A percentile compares a stretch with the other conserved stretches of the same genome.
Conservation (phyloP, 2,113 vertebrate species). For the Nannobrachium achirus region DNA sequence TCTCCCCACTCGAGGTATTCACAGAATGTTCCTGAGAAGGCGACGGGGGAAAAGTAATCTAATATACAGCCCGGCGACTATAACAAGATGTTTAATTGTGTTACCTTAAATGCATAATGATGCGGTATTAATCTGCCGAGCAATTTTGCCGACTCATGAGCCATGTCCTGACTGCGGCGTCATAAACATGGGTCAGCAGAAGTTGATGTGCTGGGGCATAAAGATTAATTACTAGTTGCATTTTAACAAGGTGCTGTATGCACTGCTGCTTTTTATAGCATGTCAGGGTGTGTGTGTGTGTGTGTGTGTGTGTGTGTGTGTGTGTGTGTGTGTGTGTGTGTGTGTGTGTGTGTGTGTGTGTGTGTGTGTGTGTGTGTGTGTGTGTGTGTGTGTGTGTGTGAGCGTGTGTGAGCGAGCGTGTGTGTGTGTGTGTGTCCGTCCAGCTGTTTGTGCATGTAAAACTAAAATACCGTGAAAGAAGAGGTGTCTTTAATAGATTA, state of each 20-base stretch:
- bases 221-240: slow-evolving; percentile 68
- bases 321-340: neutral
- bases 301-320: neutral
- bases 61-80: slow-evolving; percentile 25
- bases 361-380: neutral
- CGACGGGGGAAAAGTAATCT: slow-evolving; percentile 1
- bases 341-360: slow-evolving; percentile 1
- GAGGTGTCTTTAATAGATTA: too few species aligned
- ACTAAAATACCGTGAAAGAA: neutral
- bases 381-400: too few species aligned
- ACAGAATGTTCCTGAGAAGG: slow-evolving; percentile 6
- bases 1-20: slow-evolving; percentile 5
- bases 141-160: slow-evolving; percentile 59
- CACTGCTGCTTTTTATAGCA: slow-evolving; percentile 46
- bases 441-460: neutral
- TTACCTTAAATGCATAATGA: slow-evolving; percentile 69
- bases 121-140: slow-evolving; percentile 63
- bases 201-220: slow-evolving; percentile 48
- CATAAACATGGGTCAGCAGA: slow-evolving; percentile 67
- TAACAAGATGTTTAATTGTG: slow-evolving; percentile 60
- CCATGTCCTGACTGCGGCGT: slow-evolving; percentile 39
- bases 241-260: slow-evolving; percentile 61
- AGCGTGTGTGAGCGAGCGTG: neutral
- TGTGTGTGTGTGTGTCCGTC: neutral
- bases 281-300: neutral